phyloP scores from a whole-genome alignment of 1,140 invertebrate species.

The Drosophila simulans region DNA sequence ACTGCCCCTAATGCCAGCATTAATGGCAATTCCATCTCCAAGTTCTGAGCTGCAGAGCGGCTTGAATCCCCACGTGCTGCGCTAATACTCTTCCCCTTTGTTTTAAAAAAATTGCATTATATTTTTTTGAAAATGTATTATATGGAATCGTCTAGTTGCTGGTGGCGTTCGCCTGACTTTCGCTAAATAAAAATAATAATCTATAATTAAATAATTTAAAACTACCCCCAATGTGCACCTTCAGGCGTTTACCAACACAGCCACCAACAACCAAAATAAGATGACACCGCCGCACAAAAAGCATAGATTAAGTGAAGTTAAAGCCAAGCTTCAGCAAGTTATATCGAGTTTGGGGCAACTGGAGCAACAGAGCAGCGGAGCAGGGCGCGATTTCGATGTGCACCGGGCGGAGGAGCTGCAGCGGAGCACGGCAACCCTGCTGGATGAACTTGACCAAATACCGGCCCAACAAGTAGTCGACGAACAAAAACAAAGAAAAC shows the following conservation, averaged over 20 bases:
- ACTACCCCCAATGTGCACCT: not conserved
- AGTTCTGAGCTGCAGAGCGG: conserved; percentile 11
- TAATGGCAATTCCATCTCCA: not conserved
- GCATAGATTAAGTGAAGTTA: conserved; percentile 52
- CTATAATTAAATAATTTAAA: not conserved
- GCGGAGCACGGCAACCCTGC: conserved; percentile 24
- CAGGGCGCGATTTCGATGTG: not conserved
- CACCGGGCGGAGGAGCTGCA: conserved; percentile 10
- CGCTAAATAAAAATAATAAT: conserved; percentile 6
- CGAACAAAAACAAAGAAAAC: conserved; percentile 27
- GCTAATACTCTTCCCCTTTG: conserved; percentile 8
- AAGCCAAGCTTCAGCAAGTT: conserved; percentile 33
- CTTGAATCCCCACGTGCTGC: not conserved
- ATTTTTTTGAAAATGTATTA: not conserved
- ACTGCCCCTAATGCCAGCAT: conserved; percentile 9
- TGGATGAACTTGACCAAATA: conserved; percentile 25
- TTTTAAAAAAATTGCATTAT: conserved; percentile 8
- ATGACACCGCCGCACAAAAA: conserved; percentile 20
- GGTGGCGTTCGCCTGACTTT: not conserved
- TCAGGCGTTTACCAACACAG: too few species aligned
- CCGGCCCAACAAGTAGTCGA: conserved; percentile 11
- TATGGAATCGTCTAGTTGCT: not conserved
- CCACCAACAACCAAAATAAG: not conserved
- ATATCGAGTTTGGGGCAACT: conserved; percentile 40
- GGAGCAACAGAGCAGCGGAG: conserved; percentile 2